These are phyloP conservation scores for Zosterops pallidus DNA, from an alignment of 2,113 vertebrate genomes.

Conservation along the genomic window DNA sequence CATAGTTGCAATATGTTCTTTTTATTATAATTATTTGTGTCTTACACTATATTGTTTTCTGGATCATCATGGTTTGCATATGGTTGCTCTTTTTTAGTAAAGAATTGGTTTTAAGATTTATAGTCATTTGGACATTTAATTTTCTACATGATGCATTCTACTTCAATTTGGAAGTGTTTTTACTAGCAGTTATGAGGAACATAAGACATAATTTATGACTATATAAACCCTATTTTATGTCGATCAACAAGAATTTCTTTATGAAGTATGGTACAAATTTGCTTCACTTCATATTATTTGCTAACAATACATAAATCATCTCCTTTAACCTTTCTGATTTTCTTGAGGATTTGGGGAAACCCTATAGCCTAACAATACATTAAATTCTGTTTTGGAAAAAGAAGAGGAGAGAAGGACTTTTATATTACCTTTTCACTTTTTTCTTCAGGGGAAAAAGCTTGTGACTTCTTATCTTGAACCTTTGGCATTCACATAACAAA, in stretches of 20 bases:
- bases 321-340: not conserved
- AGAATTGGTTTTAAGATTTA: not conserved
- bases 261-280: not conserved
- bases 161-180: conserved; percentile 15
- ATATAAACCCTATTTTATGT: not conserved
- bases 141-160: not conserved
- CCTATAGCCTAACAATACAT: fast-evolving
- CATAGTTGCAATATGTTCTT: not conserved
- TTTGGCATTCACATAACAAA: not conserved
- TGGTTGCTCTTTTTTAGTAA: not conserved
- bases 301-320: not conserved
- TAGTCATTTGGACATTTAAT: not conserved
- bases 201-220: not conserved
- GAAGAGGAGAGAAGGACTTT: not conserved
- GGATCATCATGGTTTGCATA: not conserved
- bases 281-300: not conserved
- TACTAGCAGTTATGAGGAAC: not conserved
- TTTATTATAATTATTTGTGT: conserved; percentile 19
- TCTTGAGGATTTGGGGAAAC: not conserved
- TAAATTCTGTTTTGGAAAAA: not conserved
- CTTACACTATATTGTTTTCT: not conserved
- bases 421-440: not conserved
- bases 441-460: not conserved
- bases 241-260: not conserved
- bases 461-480: not conserved